Conservation (phyloP, 2,888 invertebrate genomes). For the Agrochola macilenta region DNA sequence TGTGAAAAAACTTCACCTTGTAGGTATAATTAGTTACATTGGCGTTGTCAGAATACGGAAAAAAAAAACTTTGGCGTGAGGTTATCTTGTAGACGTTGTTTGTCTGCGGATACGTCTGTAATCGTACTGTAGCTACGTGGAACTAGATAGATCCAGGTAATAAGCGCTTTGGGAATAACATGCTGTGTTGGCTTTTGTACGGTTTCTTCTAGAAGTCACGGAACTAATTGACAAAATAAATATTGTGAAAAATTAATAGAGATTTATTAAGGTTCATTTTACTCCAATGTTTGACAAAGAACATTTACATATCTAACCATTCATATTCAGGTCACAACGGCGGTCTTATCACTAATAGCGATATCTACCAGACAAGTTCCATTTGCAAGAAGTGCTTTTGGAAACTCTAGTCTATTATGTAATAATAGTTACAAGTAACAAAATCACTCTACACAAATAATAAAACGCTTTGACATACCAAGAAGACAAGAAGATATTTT, state of each 20-base stretch:
- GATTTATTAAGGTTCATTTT: background rate
- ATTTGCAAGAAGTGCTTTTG: too few relatives aligned
- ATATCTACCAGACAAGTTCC: background rate
- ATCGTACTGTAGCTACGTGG: slow-evolving; percentile 6
- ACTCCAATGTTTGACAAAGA: background rate
- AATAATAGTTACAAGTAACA: too few relatives aligned
- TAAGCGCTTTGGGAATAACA: slow-evolving; percentile 36
- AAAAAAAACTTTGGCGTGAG: too few relatives aligned
- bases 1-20: too few relatives aligned
- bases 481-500: too few relatives aligned
- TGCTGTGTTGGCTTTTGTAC: background rate
- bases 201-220: background rate
- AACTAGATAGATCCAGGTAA: slow-evolving; percentile 43
- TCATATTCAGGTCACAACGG: background rate
- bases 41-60: too few relatives aligned
- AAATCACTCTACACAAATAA: too few relatives aligned
- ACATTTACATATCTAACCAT: background rate
- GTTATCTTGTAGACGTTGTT: slow-evolving; percentile 20
- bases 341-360: too few relatives aligned
- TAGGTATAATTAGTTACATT: too few relatives aligned
- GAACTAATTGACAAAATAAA: background rate
- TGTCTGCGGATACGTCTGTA: slow-evolving; percentile 15
- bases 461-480: too few relatives aligned
- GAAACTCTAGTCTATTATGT: too few relatives aligned
- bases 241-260: background rate